Evolutionary conservation across 2,113 vertebrate species (phyloP), one percentile per base, ranked within the genome.

Genomic region (Coreoperca whiteheadi): DNA sequence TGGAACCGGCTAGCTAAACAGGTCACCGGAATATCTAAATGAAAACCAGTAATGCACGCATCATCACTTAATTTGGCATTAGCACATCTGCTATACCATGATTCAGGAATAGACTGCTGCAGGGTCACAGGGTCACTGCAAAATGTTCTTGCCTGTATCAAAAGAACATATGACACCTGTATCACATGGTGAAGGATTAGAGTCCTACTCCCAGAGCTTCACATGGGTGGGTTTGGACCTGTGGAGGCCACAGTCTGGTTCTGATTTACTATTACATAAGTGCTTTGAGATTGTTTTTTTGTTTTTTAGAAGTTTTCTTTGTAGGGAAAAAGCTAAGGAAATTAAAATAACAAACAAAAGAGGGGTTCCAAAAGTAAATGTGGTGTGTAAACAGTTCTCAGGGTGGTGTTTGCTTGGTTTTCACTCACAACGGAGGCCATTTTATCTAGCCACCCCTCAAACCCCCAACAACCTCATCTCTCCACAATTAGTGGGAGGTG

Each of bases 231-330:
- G 75, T 88, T 93, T 85, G 81, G 67, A 79, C 70, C 73, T 48
- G 16, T 48, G 61, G 69, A 78, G 43, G 51, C 74, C 28, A 60
- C 56, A 88, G 67, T 94, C 89, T 95, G 94, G 78, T 93, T 87
- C 73, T 79, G 79, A 87, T 94, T 94, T 91, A 65, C 73, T 70
- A 61, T 95, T 91, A 73, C 82, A 88, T 92, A 94, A 95, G 77
- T 37, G 4, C 80, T 81, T 60, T 74, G 68, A 91, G 68, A 82
- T 39, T 81, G 68, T 91, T 92, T 77, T 91, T 91, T 91, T 92
- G 79, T 91, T 91, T 91, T 91, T 84, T 32, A 87, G 84, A 90
- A 46, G 37, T 85, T 82, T 85, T 72, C 76, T 88, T 90, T 73
- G 78, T 79, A 50, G 39, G 72, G 50, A 77, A 77, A 80, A 72